Base-by-base conservation (phyloP, 2,888 invertebrate genomes). In the Allacma fusca region DNA sequence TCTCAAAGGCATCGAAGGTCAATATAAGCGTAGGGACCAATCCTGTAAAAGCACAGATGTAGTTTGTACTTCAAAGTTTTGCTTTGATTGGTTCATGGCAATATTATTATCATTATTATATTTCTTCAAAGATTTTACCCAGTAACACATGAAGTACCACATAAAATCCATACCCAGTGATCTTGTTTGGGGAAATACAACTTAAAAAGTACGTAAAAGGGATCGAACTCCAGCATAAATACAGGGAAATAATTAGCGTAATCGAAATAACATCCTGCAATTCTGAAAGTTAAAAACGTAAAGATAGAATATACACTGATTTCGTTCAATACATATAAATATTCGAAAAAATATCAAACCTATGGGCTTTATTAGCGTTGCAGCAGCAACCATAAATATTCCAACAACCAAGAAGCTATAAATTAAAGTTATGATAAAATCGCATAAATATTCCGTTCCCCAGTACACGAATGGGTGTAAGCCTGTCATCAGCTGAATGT, bases 401-500 rank as follows among this genome's bases (percentile, higher is more conserved):
- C 7, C 40, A 9, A 40, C 40, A 13, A n/a, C n/a, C n/a, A n/a
- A n/a, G n/a, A n/a, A n/a, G n/a, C n/a, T n/a, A n/a, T n/a, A n/a
- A n/a, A n/a, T n/a, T 13, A 70, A 5, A 24, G 19, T 23, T 0
- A 78, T 12, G 0, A 78, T 16, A 0, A 65, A 59, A 71, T 83
- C 81, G 50, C 75, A 78, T n/a, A 79, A 5, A 75, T 59, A 80
- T 16, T 81, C 59, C 1, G 81, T 65, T 1, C 71, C n/a, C 83
- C 83, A 83, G 57, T 83, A 83, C n/a, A 79, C 70, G 2, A 64
- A 24, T 0, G 81, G 79, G 28, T 78, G 74, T 0, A 83, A 67
- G 13, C 82, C 81, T 26, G 80, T 78, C 83, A 83, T 83, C 1
- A 80, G 29, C 43, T 81, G 81, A 5, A 83, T n/a, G 24, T 82